A percentile compares a stretch with the other conserved stretches of the same genome.
phyloP scores from a whole-genome alignment of 2,113 vertebrate genomes.

The Chascanopsetta lugubris region DNA sequence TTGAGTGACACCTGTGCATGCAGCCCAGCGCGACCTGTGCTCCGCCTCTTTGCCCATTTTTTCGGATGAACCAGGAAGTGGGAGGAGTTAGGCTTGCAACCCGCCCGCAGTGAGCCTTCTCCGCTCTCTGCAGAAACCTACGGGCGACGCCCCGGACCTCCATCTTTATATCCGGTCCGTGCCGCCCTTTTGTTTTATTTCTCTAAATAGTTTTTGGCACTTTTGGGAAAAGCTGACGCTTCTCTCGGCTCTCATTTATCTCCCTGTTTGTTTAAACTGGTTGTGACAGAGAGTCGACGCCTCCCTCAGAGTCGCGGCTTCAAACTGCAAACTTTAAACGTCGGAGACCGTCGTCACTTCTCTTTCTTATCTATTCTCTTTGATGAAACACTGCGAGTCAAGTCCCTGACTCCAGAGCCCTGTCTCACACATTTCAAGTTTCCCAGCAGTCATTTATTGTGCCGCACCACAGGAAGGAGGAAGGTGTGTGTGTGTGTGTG shows the following conservation, averaged over 20 bases:
- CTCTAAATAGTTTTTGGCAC: slow-evolving; percentile 33
- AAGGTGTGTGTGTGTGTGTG: neutral
- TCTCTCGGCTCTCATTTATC: slow-evolving; percentile 12
- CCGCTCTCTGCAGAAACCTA: no score
- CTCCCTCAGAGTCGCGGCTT: slow-evolving; percentile 14
- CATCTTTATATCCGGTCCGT: no score
- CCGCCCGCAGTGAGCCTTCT: no score
- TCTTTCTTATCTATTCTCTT: slow-evolving; percentile 35
- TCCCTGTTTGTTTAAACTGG: slow-evolving; percentile 43
- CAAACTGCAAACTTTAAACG: slow-evolving; percentile 41
- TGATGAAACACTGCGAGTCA: slow-evolving; percentile 27
- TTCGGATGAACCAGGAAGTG: no score
- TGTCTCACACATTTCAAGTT: slow-evolving; percentile 38
- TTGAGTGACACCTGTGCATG: no score
- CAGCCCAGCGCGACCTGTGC: no score
- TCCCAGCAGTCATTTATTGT: slow-evolving; percentile 5
- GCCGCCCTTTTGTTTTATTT: no score
- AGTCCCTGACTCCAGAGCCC: slow-evolving; percentile 35
- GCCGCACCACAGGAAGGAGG: slow-evolving; percentile 3
- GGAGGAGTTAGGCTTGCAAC: no score
- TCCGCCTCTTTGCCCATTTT: no score
- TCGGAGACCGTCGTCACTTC: slow-evolving; percentile 15
- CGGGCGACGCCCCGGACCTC: no score
- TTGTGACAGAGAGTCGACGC: slow-evolving; percentile 13
- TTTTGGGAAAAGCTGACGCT: slow-evolving; percentile 16